A percentile compares a stretch with the other conserved stretches of the same genome.
Conservation (phyloP, 2,888 invertebrate species). For the Synanthedon tipuliformis region DNA sequence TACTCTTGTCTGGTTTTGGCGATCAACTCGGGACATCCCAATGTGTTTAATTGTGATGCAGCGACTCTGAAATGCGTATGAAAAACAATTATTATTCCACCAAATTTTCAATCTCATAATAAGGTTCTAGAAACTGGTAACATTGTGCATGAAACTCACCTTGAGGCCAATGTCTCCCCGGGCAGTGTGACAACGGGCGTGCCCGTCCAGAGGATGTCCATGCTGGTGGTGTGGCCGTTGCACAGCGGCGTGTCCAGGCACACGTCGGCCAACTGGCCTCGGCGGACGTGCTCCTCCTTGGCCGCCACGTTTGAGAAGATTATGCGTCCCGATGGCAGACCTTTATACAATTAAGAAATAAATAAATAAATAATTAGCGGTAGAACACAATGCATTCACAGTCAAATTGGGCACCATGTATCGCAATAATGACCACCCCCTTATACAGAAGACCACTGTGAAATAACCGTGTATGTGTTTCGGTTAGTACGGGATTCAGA, state of each 20-base stretch:
- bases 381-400: too few species aligned
- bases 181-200: constrained; percentile 98
- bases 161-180: constrained; percentile 83
- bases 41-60: constrained; percentile 94
- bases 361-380: too few species aligned
- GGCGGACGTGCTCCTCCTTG: constrained; percentile 97
- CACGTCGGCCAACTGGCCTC: constrained; percentile 97
- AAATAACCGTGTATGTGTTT: too few species aligned
- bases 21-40: constrained; percentile 96
- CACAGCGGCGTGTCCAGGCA: constrained; percentile 99
- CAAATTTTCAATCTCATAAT: too few species aligned
- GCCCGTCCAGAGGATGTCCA: constrained; percentile 99
- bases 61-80: constrained; percentile 79
- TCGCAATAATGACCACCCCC: too few species aligned
- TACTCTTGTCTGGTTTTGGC: constrained; percentile 94
- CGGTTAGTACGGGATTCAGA: too few species aligned
- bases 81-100: too few species aligned
- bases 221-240: constrained; percentile 99
- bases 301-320: constrained; percentile 99
- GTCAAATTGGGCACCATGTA: too few species aligned
- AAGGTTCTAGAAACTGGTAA: too few species aligned
- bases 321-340: constrained; percentile 83
- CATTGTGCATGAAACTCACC: constrained; percentile 50
- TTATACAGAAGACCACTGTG: too few species aligned
- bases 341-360: constrained; percentile 20